A percentile compares a stretch with the other conserved stretches of the same genome.
phyloP scores from a whole-genome alignment of 64 coral and sea anemone genomes.

The Dendronephthya gigantea region DNA sequence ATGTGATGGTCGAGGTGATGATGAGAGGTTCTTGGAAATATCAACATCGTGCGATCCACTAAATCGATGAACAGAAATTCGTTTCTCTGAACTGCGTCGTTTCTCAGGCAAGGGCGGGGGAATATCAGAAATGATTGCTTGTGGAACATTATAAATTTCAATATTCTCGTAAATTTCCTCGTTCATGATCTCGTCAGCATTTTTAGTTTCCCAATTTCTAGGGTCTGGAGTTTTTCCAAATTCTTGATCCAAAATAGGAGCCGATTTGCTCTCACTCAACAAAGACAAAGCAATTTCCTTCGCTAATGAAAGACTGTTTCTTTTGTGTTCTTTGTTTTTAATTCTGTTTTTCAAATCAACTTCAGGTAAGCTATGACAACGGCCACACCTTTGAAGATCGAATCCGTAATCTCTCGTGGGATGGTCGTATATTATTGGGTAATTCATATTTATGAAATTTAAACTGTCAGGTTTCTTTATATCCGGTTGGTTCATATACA shows the following conservation, averaged over 20 bases:
- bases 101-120: not conserved
- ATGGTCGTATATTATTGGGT: not conserved
- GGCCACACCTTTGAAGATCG: not conserved
- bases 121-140: not conserved
- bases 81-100: not conserved
- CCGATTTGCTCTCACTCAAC: not conserved
- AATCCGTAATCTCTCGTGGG: not conserved
- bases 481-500: not conserved
- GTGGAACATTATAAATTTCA: not conserved
- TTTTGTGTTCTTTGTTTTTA: not conserved
- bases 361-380: not conserved
- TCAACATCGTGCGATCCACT: not conserved
- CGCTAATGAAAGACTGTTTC: not conserved
- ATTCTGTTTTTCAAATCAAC: not conserved
- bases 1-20: no score
- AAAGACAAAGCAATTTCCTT: not conserved
- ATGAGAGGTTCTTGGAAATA: not conserved
- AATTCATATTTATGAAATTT: not conserved
- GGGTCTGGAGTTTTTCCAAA: not conserved
- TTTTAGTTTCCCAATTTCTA: not conserved
- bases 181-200: not conserved
- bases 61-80: not conserved
- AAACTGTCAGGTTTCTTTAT: no score
- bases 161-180: conserved; percentile 14
- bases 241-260: not conserved